phyloP scores from a whole-genome alignment of 2,113 vertebrate genomes.

The Eudyptes chrysolophus region DNA sequence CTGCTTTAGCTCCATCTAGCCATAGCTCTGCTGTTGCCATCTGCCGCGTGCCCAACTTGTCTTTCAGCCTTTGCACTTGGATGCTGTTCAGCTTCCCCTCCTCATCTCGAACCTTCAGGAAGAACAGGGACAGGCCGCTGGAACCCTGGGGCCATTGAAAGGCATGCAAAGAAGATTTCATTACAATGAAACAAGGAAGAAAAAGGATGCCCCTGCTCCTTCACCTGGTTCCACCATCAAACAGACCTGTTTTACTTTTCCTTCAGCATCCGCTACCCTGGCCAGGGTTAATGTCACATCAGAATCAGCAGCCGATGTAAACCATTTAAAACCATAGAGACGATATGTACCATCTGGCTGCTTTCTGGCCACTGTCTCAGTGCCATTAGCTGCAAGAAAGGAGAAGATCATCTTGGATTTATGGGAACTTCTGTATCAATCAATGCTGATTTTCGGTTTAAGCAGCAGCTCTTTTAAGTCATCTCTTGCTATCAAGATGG shows the following conservation, averaged over 20 bases:
- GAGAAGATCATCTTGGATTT: background rate
- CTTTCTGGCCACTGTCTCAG: conserved; percentile 80
- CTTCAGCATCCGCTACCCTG: conserved; percentile 72
- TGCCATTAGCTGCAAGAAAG: conserved; percentile 73
- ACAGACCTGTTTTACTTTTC: conserved; percentile 68
- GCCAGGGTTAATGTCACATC: conserved; percentile 85
- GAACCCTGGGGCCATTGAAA: conserved; percentile 71
- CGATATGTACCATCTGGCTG: conserved; percentile 78
- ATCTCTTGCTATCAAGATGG: background rate
- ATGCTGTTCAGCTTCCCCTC: conserved; percentile 78
- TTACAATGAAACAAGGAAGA: background rate
- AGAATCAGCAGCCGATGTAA: conserved; percentile 87
- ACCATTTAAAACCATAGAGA: conserved; percentile 88
- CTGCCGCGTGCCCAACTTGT: conserved; percentile 86
- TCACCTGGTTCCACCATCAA: background rate
- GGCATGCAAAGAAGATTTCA: background rate
- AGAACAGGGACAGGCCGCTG: conserved; percentile 85
- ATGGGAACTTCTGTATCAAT: background rate
- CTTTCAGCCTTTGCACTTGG: conserved; percentile 85
- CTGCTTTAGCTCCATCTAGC: conserved; percentile 78
- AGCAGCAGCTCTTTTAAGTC: background rate
- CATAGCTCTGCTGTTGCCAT: conserved; percentile 88
- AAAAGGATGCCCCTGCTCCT: background rate
- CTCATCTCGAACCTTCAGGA: conserved; percentile 75
- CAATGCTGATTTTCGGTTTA: background rate